Percentiles rank a stretch among this genome's conserved stretches.
Evolutionary conservation across 1,140 invertebrate species (phyloP).

Genomic region (Drosophila serrata): DNA sequence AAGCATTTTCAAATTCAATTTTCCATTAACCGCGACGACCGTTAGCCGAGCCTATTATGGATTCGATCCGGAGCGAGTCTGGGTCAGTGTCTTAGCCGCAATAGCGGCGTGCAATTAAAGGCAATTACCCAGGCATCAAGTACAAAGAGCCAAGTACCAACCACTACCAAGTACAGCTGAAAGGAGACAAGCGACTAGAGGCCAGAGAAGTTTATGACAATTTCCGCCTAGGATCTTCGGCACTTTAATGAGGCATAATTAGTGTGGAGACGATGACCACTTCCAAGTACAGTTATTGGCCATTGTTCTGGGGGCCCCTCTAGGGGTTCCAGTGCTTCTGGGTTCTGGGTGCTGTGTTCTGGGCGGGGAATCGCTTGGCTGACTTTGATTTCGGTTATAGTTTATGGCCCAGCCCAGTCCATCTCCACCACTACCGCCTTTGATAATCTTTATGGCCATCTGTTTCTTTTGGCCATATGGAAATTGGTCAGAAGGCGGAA

Average conservation of each 20-base stretch:
- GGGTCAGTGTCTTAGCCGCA: conserved; percentile 82
- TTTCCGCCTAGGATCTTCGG: conserved; percentile 77
- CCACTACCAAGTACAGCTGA: conserved; percentile 9
- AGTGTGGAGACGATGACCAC: conserved; percentile 34
- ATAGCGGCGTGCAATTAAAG: conserved; percentile 67
- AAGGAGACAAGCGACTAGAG: conserved; percentile 17
- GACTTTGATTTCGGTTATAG: conserved; percentile 46
- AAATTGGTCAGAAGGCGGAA: conserved; percentile 69
- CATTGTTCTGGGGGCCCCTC: conserved; percentile 62
- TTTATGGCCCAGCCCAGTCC: conserved; percentile 48
- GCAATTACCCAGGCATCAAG: conserved; percentile 58
- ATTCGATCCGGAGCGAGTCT: conserved; percentile 71
- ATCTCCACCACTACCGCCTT: conserved; percentile 58
- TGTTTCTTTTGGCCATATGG: conserved; percentile 29
- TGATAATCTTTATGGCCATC: conserved; percentile 62
- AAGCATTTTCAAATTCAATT: conserved; percentile 57
- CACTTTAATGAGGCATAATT: conserved; percentile 81
- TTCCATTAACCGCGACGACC: conserved; percentile 47
- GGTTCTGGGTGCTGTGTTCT: conserved; percentile 1
- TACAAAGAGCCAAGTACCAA: conserved; percentile 5
- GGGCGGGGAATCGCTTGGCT: conserved; percentile 68
- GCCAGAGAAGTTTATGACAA: conserved; percentile 44
- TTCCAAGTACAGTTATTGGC: conserved; percentile 74
- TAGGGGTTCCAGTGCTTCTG: background rate
- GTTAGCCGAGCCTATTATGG: conserved; percentile 55